Base-by-base conservation (phyloP, 2,113 vertebrate species). In the Sisor rabdophorus region DNA sequence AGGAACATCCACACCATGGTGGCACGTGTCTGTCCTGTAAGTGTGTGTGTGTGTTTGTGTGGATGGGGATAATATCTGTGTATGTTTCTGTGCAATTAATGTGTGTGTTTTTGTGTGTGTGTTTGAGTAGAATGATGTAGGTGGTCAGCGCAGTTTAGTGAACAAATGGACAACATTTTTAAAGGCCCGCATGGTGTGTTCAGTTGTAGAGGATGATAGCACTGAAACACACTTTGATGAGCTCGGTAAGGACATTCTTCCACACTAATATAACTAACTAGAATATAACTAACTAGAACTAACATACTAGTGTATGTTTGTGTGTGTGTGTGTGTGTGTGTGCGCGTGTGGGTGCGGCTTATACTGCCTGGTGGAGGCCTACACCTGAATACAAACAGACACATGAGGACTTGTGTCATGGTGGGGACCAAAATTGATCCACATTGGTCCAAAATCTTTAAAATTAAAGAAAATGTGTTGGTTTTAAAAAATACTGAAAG, bases 151-250 rank as follows among this genome's bases (percentile, higher is more conserved):
- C 17, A 99, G 97, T 80, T 93, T 99, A 0, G 97, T 99, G 71
- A 99, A 99, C 88, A 98, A 98, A 71, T 99, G 97, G 97, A 98
- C 96, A 30, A 99, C 97, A 0, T 99, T 98, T 86, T 87, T 98
- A 19, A 99, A 99, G 85, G 96, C 96, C 1, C 87, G 97, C 77
- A 91, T 99, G 84, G 96, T 99, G 64, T 99, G 97, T 80, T 98
- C 96, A 0, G 96, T 99, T 12, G 92, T 95, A 82, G 97, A 98
- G 79, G 94, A 94, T 67, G 96, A 99, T 59, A 96, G 96, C 73
- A 96, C 95, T 0, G 97, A 99, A 85, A 99, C 96, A 0, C 92
- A 97, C 79, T 99, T 99, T 79, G 97, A 99, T 82, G 96, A 99
- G 88, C 89, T 99, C 76, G 96, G 96, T 98, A 86, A 79, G 89